Conservation (phyloP, 1,140 invertebrate species). For the Eurytemora carolleeae region DNA sequence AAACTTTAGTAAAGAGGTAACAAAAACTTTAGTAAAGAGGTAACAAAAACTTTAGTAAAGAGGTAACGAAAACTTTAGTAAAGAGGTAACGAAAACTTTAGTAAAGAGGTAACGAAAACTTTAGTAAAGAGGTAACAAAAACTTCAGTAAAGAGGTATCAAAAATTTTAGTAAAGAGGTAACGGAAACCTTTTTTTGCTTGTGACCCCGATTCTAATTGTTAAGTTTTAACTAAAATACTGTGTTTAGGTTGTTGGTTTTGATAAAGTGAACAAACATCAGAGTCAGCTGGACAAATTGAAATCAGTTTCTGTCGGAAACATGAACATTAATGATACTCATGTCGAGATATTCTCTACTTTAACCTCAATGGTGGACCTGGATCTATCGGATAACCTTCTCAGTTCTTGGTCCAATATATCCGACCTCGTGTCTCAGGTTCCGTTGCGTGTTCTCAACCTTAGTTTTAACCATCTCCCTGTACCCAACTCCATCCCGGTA, state of each 20-base stretch:
- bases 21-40: too few species aligned
- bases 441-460: background rate
- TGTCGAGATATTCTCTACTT: background rate
- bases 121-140: too few species aligned
- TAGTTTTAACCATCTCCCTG: background rate
- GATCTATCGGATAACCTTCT: slow-evolving; percentile 12
- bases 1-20: too few species aligned
- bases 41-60: too few species aligned
- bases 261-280: slow-evolving; percentile 39
- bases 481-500: background rate
- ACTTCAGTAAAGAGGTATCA: too few species aligned
- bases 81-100: too few species aligned
- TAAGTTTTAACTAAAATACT: too few species aligned
- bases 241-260: slow-evolving; percentile 60
- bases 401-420: background rate
- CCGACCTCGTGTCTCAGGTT: background rate
- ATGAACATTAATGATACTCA: background rate
- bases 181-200: too few species aligned
- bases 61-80: too few species aligned
- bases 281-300: background rate
- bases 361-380: background rate
- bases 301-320: background rate
- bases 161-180: too few species aligned
- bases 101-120: too few species aligned
- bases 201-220: too few species aligned